Conservation (phyloP, 2,797 vertebrate genomes). For the Strix occidentalis region DNA sequence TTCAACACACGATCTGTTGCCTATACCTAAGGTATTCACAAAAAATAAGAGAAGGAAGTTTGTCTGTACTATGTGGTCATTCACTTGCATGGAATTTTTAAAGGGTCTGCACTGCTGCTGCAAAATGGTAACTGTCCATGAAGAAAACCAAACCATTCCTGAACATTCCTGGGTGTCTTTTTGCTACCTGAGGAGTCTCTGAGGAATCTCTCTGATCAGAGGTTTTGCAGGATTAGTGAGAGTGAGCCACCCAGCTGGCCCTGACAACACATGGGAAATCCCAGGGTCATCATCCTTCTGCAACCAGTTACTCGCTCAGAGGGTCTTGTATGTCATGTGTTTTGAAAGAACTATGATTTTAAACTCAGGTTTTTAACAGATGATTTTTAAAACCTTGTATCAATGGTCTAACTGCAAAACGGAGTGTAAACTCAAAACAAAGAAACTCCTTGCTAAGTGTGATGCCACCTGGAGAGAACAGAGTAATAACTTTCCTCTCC, state of each 20-base stretch:
- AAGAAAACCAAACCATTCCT: not conserved
- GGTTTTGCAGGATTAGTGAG: not conserved
- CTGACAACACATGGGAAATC: not conserved
- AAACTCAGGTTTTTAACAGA: not conserved
- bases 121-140: not conserved
- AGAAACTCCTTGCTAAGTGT: not conserved
- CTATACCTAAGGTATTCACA: not conserved
- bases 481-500: not conserved
- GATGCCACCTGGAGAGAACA: not conserved
- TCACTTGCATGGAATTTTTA: not conserved
- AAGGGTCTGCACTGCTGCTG: not conserved
- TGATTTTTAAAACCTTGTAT: not conserved
- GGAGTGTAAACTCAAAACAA: not conserved
- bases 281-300: not conserved
- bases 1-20: not conserved
- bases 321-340: fast-evolving
- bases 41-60: not conserved
- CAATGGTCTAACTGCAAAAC: not conserved
- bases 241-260: not conserved
- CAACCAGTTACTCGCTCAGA: not conserved
- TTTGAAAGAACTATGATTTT: not conserved
- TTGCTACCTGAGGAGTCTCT: not conserved
- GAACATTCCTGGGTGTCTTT: not conserved
- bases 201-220: not conserved
- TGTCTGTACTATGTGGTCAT: not conserved